phyloP scores from a whole-genome alignment of 2,888 invertebrate genomes.

The Strigamia crassipes region DNA sequence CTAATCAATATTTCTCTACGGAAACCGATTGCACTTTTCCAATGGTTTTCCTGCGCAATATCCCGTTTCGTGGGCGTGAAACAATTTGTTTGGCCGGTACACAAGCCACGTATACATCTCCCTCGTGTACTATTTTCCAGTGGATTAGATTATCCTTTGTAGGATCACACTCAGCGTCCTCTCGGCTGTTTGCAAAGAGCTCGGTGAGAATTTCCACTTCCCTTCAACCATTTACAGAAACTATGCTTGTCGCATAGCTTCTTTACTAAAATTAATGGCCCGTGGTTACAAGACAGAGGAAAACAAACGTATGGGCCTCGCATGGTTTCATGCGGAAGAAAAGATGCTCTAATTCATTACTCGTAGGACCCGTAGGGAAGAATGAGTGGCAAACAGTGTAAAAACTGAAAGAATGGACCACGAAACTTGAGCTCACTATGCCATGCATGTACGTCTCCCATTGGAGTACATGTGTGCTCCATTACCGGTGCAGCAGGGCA shows the following conservation, averaged over 20 bases:
- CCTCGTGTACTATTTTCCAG: neutral
- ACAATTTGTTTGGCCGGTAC: slow-evolving; percentile 27
- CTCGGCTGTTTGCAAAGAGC: neutral
- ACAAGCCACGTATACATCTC: slow-evolving; percentile 10
- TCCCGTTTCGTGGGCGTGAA: slow-evolving; percentile 4
- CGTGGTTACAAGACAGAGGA: slow-evolving; percentile 5
- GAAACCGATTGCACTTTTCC: slow-evolving; percentile 6
- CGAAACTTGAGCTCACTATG: neutral
- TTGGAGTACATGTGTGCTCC: neutral
- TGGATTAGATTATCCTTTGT: slow-evolving; percentile 28
- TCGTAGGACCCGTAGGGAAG: neutral
- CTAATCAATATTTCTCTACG: neutral
- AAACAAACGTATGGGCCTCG: slow-evolving; percentile 8
- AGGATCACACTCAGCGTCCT: neutral
- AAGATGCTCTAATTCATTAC: slow-evolving; percentile 34
- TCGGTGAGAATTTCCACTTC: slow-evolving; percentile 28
- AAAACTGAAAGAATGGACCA: neutral
- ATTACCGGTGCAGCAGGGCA: neutral
- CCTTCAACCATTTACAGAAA: neutral
- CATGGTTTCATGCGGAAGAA: neutral
- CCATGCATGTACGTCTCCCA: neutral
- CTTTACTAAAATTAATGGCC: slow-evolving; percentile 19
- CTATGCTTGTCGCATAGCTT: neutral
- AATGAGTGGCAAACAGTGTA: slow-evolving; percentile 28
- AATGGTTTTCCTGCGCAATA: slow-evolving; percentile 4